Evolutionary conservation across 2,797 vertebrate genomes (phyloP).

Genomic region (Schizothorax lantsangensis): DNA sequence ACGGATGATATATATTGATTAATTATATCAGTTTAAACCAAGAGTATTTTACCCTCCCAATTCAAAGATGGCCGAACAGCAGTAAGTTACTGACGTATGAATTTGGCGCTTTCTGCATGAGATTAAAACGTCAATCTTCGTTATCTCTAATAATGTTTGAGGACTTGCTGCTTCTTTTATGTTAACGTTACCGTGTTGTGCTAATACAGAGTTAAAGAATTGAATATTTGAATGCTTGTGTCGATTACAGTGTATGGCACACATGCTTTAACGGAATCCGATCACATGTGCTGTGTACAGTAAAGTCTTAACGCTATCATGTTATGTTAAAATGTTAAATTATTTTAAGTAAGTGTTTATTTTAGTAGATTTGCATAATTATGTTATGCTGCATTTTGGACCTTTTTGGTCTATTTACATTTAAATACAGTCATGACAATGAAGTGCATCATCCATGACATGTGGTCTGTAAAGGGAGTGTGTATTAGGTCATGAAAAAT

Average conservation of each 20-base stretch:
- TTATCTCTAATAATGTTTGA: background rate
- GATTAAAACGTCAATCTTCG: background rate
- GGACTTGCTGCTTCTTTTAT: background rate
- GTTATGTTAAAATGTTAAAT: background rate
- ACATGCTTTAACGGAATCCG: background rate
- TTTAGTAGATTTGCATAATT: background rate
- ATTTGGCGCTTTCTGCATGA: background rate
- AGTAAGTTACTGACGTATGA: background rate
- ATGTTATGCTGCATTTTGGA: background rate
- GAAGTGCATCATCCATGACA: background rate
- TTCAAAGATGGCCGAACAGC: conserved; percentile 60
- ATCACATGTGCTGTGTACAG: background rate
- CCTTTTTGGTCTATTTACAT: background rate
- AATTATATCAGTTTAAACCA: background rate
- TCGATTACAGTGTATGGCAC: background rate
- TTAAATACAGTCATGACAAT: background rate
- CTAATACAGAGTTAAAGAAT: background rate
- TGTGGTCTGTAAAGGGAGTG: background rate
- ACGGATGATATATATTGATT: too few relatives aligned
- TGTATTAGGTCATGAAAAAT: background rate
- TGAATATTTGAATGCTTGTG: background rate
- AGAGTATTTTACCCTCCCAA: background rate
- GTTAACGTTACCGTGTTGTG: background rate
- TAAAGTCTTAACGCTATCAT: background rate
- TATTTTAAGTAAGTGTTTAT: background rate